Evolutionary conservation across 2,888 invertebrate genomes (phyloP).

Genomic region (Eupithecia abbreviata): DNA sequence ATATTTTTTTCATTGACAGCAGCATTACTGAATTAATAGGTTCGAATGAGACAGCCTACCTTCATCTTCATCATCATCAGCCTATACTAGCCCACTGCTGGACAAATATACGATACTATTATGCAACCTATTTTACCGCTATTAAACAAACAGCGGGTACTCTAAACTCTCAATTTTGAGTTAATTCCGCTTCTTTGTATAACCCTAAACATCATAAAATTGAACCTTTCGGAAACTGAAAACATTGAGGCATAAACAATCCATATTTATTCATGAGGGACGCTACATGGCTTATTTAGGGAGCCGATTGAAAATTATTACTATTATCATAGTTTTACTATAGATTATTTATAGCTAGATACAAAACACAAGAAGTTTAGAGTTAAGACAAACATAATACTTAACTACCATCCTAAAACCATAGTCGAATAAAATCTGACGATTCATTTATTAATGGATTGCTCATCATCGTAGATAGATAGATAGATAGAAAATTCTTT

Average conservation of each 20-base stretch:
- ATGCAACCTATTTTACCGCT: neutral
- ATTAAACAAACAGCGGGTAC: neutral
- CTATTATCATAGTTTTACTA: conserved; percentile 24
- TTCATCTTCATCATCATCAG: no score
- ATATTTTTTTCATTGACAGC: no score
- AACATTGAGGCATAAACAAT: conserved; percentile 48
- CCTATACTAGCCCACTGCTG: no score
- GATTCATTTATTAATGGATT: no score
- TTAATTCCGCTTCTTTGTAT: neutral
- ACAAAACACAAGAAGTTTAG: neutral
- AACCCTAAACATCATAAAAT: conserved; percentile 43
- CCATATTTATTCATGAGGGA: conserved; percentile 62
- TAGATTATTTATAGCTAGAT: neutral
- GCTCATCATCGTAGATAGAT: no score
- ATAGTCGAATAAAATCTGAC: no score
- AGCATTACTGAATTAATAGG: no score
- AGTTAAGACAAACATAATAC: neutral
- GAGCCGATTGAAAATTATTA: conserved; percentile 36
- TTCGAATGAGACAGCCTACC: no score
- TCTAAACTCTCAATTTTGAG: neutral
- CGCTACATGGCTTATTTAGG: conserved; percentile 57
- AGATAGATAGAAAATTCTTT: no score
- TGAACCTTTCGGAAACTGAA: conserved; percentile 50
- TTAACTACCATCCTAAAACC: neutral
- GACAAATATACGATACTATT: no score